Base-by-base conservation (phyloP, 2,888 invertebrate species). In the Ectemnius cavifrons region DNA sequence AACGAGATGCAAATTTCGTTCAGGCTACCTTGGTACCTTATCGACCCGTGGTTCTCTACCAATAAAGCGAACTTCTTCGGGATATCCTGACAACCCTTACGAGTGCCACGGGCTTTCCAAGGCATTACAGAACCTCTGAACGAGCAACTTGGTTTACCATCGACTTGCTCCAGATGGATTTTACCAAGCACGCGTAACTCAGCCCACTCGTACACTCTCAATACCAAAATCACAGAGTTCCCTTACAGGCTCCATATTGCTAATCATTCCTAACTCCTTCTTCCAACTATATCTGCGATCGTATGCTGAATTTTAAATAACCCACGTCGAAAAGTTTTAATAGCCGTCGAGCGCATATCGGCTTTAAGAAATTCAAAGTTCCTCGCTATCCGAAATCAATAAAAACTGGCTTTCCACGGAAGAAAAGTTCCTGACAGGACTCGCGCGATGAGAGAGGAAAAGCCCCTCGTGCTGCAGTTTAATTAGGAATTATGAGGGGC, bases 71-170 rank as follows among this genome's bases (percentile, higher is more conserved):
- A 16, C 16, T 28, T 47, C 37, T 37, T 37, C 37, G 37, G 18
- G 52, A 62, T 37, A 46, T 62, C 37, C 59, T 68, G 62, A 8
- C 68, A 49, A 16, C 58, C 18, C 23, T 18, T 47, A 58, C 47
- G 52, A 66, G 52, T 62, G 18, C 46, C 23, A 20, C 13, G 23
- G 8, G 13, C n/a, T 59, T 18, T 57, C 18, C 45, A 2, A 23
- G 20, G n/a, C 37, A 66, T 73, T 66, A 20, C 46, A 47, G 57
- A 68, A 64, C 78, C 75, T 78, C 69, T 8, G n/a, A 14, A 52
- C 0, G 5, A 16, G 64, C 69, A 70, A 6, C 20, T 23, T 5
- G 64, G n/a, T 62, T 49, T 69, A 68, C 71, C 20, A n/a, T 20
- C 11, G 47, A 23, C 59, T 65, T 47, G 28, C 27, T 45, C 56